Evolutionary conservation across 2,113 vertebrate genomes (phyloP), one percentile per base, ranked within the genome.

Genomic region (Gasterosteus aculeatus): DNA sequence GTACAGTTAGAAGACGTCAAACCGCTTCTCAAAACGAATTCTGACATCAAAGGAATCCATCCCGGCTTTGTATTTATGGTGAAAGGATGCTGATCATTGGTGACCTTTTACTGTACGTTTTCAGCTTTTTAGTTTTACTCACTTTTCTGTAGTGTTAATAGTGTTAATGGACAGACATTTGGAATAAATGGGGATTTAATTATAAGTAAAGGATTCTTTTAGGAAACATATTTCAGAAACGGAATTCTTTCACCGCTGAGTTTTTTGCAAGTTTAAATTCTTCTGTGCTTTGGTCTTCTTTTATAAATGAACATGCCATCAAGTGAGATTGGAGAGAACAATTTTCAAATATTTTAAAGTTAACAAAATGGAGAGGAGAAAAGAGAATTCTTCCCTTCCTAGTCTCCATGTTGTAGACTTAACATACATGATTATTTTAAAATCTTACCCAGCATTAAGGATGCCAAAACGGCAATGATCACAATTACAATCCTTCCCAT

Each of bases 371-470:
- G 11, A 56, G 22, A 22, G 38, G 16, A 39, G 58, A 42, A 44
- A 2, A 60, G 35, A 51, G 49, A n/a, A 19, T n/a, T 51, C 47
- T 19, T n/a, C 7, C 2, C 8, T n/a, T 62, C 14, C 41, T 15
- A 8, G 9, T 41, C 19, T 53, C 8, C 4, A n/a, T n/a, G 49
- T 53, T 53, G 22, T 16, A 53, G 49, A 53, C 3, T 16, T 31
- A 57, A 18, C 29, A 51, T 10, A n/a, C 69, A 56, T 18, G 2
- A 71, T 22, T 42, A 41, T 7, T 29, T n/a, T 14, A 42, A 2
- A 41, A 19, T 72, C 93, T 93, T 84, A 94, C 94, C 85, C 15
- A 93, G 38, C 57, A 89, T 42, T 11, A 93, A 57, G 58, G 77
- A 81, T 16, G 88, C 90, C 35, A 91, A 18, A 2, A 29, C 77